Percentiles rank a stretch among this genome's conserved stretches.
phyloP scores from a whole-genome alignment of 2,888 invertebrate genomes.

The Temnothorax rugatulus region DNA sequence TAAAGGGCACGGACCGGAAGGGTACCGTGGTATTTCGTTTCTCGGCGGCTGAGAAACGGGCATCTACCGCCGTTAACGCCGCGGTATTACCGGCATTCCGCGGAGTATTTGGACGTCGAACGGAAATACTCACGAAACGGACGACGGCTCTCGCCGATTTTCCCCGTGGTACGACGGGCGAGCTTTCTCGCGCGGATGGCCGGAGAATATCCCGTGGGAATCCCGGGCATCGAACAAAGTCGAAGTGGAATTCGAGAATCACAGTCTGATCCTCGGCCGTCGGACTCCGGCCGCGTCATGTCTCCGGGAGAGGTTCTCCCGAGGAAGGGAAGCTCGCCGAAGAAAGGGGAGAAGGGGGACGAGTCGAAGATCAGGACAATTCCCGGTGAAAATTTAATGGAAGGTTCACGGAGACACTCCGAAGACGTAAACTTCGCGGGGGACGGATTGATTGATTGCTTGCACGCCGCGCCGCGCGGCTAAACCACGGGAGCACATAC shows the following conservation, averaged over 20 bases:
- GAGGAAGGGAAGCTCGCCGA: background rate
- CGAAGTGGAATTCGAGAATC: conserved; percentile 74
- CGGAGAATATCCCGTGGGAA: conserved; percentile 71
- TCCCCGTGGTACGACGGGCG: conserved; percentile 56
- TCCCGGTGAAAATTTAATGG: conserved; percentile 79
- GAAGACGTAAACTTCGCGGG: conserved; percentile 48
- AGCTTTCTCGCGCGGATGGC: conserved; percentile 33
- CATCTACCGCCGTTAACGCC: conserved; percentile 14
- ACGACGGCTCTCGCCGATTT: conserved; percentile 57
- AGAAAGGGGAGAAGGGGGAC: background rate
- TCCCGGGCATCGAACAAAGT: conserved; percentile 64
- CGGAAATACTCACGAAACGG: conserved; percentile 14
- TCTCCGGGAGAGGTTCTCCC: conserved; percentile 58
- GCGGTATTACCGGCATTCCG: conserved; percentile 42
- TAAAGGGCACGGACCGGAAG: background rate
- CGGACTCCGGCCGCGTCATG: conserved; percentile 52
- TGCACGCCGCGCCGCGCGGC: conserved; percentile 17
- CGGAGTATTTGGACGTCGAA: conserved; percentile 39
- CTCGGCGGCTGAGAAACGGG: background rate
- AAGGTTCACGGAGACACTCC: conserved; percentile 60
- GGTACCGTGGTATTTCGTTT: background rate
- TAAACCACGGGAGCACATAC: conserved; percentile 71
- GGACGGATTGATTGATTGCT: conserved; percentile 66
- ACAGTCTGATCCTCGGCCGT: conserved; percentile 70
- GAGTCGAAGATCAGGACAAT: conserved; percentile 75